A percentile compares a stretch with the other conserved stretches of the same genome.
phyloP scores from a whole-genome alignment of 2,113 vertebrate species.

The Neopipo cinnamomea region DNA sequence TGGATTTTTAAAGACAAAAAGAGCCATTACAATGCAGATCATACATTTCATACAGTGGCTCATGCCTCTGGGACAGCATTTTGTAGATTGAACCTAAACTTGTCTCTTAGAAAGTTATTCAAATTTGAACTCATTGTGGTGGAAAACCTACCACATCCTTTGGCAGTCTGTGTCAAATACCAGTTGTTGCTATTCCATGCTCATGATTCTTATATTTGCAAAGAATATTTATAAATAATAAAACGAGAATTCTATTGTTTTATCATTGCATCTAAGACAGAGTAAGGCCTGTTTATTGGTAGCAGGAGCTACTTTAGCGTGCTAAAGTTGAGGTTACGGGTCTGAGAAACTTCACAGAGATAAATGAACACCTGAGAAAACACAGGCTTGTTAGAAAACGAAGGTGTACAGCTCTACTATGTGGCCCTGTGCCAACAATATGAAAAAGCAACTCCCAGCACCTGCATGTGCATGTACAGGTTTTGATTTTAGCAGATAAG shows the following conservation, averaged over 20 bases:
- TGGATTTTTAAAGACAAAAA: neutral
- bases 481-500: slow-evolving; percentile 51
- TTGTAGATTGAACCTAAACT: neutral
- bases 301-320: neutral
- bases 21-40: neutral
- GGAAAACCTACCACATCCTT: neutral
- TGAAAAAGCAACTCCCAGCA: slow-evolving; percentile 35
- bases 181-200: neutral
- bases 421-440: slow-evolving; percentile 42
- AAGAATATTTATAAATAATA: neutral
- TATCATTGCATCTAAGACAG: neutral
- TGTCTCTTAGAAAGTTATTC: neutral
- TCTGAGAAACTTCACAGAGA: slow-evolving; percentile 35
- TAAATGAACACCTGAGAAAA: slow-evolving; percentile 66
- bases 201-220: neutral
- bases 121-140: neutral
- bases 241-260: neutral
- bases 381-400: slow-evolving; percentile 18
- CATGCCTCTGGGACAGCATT: neutral
- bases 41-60: neutral
- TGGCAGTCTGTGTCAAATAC: neutral
- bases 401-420: slow-evolving; percentile 4
- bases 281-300: neutral
- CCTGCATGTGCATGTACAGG: slow-evolving; percentile 33
- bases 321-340: slow-evolving; percentile 17